phyloP scores from a whole-genome alignment of 37 sponge, comb jelly and placozoan species.

The Mnemiopsis leidyi region DNA sequence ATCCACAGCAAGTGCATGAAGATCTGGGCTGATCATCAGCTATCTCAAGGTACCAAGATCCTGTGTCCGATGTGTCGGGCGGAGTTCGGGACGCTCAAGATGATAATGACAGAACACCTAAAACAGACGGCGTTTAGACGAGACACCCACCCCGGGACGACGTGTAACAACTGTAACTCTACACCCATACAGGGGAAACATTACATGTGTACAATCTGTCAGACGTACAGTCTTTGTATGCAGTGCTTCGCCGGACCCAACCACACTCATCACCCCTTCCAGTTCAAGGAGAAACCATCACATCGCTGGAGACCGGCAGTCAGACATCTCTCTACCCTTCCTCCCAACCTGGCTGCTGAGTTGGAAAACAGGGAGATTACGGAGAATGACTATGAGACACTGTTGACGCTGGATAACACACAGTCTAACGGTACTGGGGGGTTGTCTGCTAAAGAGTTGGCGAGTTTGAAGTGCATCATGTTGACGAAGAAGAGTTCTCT shows the following conservation, averaged over 20 bases:
- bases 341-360: constrained; percentile 69
- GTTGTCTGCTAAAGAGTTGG: constrained; percentile 5
- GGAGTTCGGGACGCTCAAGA: constrained; percentile 80
- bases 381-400: constrained; percentile 82
- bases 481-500: constrained; percentile 9
- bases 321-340: constrained; percentile 61
- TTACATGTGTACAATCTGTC: constrained; percentile 74
- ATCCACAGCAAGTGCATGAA: constrained; percentile 92
- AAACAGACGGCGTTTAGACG: constrained; percentile 52
- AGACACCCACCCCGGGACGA: constrained; percentile 68
- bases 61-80: constrained; percentile 91
- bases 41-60: constrained; percentile 73
- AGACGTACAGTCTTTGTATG: constrained; percentile 71
- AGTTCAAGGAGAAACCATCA: constrained; percentile 66
- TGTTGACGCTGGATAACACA: constrained; percentile 76
- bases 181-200: constrained; percentile 77
- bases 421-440: constrained; percentile 18
- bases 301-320: constrained; percentile 68
- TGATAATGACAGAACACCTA: constrained; percentile 57
- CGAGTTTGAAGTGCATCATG: constrained; percentile 47
- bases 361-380: constrained; percentile 80
- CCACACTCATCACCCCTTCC: constrained; percentile 70
- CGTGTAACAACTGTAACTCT: constrained; percentile 72
- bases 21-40: constrained; percentile 93
- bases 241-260: constrained; percentile 70